Percentiles rank a stretch among this genome's conserved stretches.
These are phyloP conservation scores for Poecilus cupreus DNA, from an alignment of 2,888 invertebrate genomes.

Conservation along the genomic window DNA sequence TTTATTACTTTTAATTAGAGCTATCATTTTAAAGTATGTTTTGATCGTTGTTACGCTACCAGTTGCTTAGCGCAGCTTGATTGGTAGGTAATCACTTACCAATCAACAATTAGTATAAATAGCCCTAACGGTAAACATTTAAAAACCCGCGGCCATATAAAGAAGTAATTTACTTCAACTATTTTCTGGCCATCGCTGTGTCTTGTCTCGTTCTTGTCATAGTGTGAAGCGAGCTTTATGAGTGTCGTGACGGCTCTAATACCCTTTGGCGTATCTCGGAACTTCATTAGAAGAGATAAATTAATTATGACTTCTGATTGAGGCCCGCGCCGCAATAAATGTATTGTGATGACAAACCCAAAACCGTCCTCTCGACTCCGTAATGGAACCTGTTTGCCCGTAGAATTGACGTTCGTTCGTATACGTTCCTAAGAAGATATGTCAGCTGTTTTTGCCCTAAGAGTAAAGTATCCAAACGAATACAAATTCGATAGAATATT, in stretches of 20 bases:
- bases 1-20: no score
- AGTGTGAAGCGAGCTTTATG: background rate
- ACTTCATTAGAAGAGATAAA: slow-evolving; percentile 72
- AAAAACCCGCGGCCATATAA: background rate
- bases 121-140: background rate
- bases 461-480: no score
- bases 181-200: no score
- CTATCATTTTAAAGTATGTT: no score
- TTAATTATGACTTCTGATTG: slow-evolving; percentile 73
- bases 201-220: background rate
- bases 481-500: no score
- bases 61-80: no score
- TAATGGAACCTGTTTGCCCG: slow-evolving; percentile 47
- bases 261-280: slow-evolving; percentile 56
- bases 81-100: no score
- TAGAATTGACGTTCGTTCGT: slow-evolving; percentile 45
- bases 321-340: slow-evolving; percentile 68
- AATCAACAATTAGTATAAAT: background rate
- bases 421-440: no score
- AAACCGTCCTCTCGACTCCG: slow-evolving; percentile 7
- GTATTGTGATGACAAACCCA: slow-evolving; percentile 61
- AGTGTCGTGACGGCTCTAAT: slow-evolving; percentile 33
- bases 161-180: no score
- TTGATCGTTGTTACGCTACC: no score
- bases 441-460: no score